phyloP scores from a whole-genome alignment of 2,113 vertebrate genomes.

The Cyanoderma ruficeps region DNA sequence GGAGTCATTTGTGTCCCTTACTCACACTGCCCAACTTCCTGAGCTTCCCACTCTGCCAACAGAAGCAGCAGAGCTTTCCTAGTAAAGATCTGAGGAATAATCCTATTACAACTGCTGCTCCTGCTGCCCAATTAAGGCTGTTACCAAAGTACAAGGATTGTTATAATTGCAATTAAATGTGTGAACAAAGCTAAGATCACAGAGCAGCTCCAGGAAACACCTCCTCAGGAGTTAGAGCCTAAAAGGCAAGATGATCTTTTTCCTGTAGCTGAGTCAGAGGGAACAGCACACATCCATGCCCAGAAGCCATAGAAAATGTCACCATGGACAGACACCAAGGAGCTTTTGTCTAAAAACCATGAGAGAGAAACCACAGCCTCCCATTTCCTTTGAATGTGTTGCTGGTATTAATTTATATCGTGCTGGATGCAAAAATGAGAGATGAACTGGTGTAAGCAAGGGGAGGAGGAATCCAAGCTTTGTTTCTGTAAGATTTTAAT shows the following conservation, averaged over 20 bases:
- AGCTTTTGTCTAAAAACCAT: not conserved
- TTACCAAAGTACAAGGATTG: not conserved
- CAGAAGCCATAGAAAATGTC: not conserved
- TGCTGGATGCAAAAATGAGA: not conserved
- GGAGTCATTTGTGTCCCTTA: not conserved
- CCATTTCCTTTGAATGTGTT: not conserved
- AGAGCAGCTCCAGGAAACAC: not conserved
- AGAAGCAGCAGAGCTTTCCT: not conserved
- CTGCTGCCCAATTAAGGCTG: conserved; percentile 13
- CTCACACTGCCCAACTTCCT: not conserved
- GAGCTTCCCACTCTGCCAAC: not conserved
- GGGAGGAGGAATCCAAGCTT: not conserved
- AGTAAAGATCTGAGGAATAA: not conserved
- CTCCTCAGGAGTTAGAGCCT: not conserved
- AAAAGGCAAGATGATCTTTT: not conserved
- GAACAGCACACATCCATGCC: not conserved
- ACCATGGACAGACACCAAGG: not conserved
- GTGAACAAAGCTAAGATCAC: not conserved
- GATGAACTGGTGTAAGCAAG: not conserved
- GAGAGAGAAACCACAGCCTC: not conserved
- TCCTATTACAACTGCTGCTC: not conserved
- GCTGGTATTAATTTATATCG: not conserved
- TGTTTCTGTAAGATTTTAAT: not conserved
- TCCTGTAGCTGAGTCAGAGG: not conserved
- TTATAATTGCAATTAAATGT: conserved; percentile 10